Base-by-base conservation (phyloP, 2,797 vertebrate species). In the Lerista edwardsae region DNA sequence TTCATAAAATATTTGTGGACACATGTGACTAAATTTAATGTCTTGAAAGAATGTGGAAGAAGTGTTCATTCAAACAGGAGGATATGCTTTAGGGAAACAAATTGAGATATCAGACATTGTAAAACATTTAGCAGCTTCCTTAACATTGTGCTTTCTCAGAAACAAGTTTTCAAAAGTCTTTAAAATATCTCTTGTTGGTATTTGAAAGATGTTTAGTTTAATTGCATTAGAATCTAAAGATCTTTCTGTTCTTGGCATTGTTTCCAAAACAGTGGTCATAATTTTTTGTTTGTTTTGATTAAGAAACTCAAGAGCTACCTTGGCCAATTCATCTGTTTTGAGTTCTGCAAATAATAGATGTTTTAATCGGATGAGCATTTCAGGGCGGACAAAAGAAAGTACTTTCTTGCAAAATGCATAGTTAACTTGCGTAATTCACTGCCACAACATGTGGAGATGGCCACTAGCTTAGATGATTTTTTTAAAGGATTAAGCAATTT, bases 201-300 rank as follows among this genome's bases (percentile, higher is more conserved):
- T 67, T 62, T 86, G 34, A 75, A 73, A n/a, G n/a, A 19, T 69
- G 39, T 15, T 91, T 88, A 77, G 68, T 87, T 82, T 84, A 74
- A 31, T 83, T 72, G 71, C 90, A 0, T 84, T 85, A 79, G 78
- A 80, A 75, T 68, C 78, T 59, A 91, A 80, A 41, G 89, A 87
- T 89, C 93, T 90, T 75, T 34, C 0, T 91, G 92, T 94, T 88
- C 91, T 87, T 72, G 76, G 68, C 39, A 91, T 7, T 95, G 92
- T 95, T 95, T 94, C 91, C 94, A 95, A 94, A 94, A 93, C n/a
- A 94, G 36, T 77, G 44, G 72, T 19, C 3, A 1, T 91, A 72
- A 41, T 84, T 91, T 91, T 91, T 71, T 93, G 82, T 94, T 94
- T 95, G 90, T 94, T 94, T 92, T 93, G 88, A 89, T 80, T 90